Conservation (phyloP, 2,113 vertebrate genomes). For the Salvator merianae region DNA sequence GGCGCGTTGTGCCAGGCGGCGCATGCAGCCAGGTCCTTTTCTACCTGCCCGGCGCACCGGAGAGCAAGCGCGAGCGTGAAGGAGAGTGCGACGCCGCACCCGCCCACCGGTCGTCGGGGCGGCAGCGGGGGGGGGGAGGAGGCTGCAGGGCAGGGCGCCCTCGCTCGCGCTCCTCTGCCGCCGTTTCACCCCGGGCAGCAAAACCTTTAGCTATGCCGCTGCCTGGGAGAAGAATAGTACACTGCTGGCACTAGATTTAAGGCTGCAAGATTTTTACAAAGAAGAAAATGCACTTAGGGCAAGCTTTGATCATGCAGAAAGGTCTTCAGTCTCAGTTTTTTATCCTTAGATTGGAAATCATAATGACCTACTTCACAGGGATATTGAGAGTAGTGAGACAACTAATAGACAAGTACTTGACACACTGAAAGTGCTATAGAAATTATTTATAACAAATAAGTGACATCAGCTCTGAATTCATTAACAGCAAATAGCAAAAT, state of each 20-base stretch:
- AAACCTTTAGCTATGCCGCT: too few relatives aligned
- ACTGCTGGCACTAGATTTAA: neutral
- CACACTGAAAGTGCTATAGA: constrained; percentile 10
- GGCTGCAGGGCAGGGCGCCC: too few relatives aligned
- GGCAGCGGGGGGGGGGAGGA: too few relatives aligned
- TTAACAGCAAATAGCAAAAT: constrained; percentile 16
- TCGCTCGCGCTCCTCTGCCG: too few relatives aligned
- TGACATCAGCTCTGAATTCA: constrained; percentile 16
- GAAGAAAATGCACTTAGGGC: neutral
- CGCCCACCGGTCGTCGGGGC: too few relatives aligned
- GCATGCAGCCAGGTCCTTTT: too few relatives aligned
- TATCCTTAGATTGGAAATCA: constrained; percentile 3
- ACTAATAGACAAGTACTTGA: neutral
- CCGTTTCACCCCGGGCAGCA: too few relatives aligned
- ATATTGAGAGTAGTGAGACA: neutral
- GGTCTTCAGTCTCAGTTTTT: neutral
- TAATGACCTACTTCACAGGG: constrained; percentile 16
- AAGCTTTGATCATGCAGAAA: neutral
- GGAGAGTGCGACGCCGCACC: too few relatives aligned
- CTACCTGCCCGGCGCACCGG: too few relatives aligned
- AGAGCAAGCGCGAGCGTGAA: too few relatives aligned
- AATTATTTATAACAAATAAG: constrained; percentile 24
- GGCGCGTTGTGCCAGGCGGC: too few relatives aligned
- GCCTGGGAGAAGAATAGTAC: neutral
- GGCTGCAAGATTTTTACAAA: neutral